phyloP scores from a whole-genome alignment of 1,140 invertebrate species.

The Onthophagus taurus region DNA sequence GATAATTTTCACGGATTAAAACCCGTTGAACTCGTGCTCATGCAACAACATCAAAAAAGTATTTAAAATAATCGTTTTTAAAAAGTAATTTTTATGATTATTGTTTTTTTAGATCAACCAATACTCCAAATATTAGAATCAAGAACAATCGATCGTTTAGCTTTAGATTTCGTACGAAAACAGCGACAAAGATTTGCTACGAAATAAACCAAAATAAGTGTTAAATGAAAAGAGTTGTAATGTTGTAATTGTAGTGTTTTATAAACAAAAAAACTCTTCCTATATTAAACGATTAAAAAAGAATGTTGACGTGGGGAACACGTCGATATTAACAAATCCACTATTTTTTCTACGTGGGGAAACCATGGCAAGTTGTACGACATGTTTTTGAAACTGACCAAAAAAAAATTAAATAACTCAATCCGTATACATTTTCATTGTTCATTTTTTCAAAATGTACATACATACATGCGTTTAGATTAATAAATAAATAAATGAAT shows the following conservation, averaged over 20 bases:
- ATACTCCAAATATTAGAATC: slow-evolving; percentile 78
- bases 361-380: neutral
- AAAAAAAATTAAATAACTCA: too few relatives aligned
- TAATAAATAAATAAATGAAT: neutral
- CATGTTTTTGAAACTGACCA: neutral
- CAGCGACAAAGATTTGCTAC: slow-evolving; percentile 59
- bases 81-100: neutral
- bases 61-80: too few relatives aligned
- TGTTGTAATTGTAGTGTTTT: neutral
- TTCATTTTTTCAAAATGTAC: too few relatives aligned
- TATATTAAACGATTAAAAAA: neutral
- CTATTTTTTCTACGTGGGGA: neutral
- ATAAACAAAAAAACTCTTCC: neutral
- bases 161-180: slow-evolving; percentile 82
- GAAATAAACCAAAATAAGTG: slow-evolving; percentile 30
- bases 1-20: slow-evolving; percentile 71
- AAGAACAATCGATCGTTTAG: slow-evolving; percentile 71
- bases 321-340: neutral
- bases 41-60: slow-evolving; percentile 85
- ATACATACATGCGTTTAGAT: neutral
- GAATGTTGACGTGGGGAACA: neutral
- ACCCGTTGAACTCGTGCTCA: slow-evolving; percentile 74
- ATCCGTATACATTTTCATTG: too few relatives aligned
- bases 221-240: too few relatives aligned
- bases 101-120: slow-evolving; percentile 54